These are phyloP conservation scores for Acanthosepion pharaonis DNA, from an alignment of 2,888 invertebrate genomes.

Conservation along the genomic window DNA sequence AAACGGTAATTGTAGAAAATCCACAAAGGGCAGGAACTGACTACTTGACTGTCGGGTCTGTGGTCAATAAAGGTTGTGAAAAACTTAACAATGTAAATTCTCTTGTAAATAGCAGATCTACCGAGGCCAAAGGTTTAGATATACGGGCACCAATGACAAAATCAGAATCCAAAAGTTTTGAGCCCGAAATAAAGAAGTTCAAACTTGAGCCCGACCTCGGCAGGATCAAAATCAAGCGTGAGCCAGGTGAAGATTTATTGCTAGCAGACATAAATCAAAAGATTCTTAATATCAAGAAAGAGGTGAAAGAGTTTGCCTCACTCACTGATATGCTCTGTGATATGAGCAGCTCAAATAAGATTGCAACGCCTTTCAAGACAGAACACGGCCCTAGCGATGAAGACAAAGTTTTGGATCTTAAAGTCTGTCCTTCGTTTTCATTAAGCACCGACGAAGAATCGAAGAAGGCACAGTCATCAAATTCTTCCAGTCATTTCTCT, in stretches of 20 bases:
- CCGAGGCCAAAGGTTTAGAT: neutral
- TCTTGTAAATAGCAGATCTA: neutral
- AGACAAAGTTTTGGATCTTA: conserved; percentile 50
- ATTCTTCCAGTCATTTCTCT: neutral
- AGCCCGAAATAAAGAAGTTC: neutral
- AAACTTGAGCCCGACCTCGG: neutral
- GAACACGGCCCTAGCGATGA: neutral
- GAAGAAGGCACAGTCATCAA: conserved; percentile 9
- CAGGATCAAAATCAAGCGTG: neutral
- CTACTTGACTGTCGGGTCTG: neutral
- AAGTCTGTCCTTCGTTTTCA: conserved; percentile 55
- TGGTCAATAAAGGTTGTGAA: conserved; percentile 39
- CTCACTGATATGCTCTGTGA: neutral
- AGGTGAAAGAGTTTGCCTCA: neutral
- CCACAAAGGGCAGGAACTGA: conserved; percentile 25
- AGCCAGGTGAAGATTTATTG: conserved; percentile 25
- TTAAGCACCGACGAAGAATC: conserved; percentile 47
- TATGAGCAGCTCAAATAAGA: neutral
- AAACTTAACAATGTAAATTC: neutral
- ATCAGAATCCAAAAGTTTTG: neutral
- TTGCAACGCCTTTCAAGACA: neutral
- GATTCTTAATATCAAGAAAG: neutral
- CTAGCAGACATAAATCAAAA: conserved; percentile 39
- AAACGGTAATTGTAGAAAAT: conserved; percentile 43
- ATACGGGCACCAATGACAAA: neutral